Base-by-base conservation (phyloP, 23 tunicate species). In the Clavelina lepadiformis region DNA sequence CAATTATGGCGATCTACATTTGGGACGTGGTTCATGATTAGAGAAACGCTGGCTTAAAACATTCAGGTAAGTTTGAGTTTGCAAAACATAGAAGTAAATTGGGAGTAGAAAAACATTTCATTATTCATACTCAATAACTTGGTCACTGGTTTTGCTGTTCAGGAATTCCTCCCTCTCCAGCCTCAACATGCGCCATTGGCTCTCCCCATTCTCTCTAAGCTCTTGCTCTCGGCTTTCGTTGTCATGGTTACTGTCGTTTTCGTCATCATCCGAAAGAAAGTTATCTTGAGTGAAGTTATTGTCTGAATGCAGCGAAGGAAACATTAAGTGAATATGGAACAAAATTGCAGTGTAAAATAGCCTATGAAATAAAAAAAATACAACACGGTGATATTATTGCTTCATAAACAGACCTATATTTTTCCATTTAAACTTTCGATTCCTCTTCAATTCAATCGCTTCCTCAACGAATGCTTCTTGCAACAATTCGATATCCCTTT, bases 401-500 rank as follows among this genome's bases (percentile, higher is more conserved):
- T n/a, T n/a, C n/a, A n/a, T n/a, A 41, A 15, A 41, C 45, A 72
- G 55, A 81, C 85, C 89, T 19, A 71, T 70, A 56, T 89, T 81
- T 70, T 81, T 89, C 97, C 97, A 89, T 33, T 83, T 34, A 54
- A 89, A 89, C 56, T 78, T 77, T 32, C 97, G 65, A 19, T 81
- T 85, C 36, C 97, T 61, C 29, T 69, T 58, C n/a, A 54, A 58
- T 34, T 85, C 77, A 26, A 64, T 72, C 24, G 58, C 65, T 35
- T 85, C 97, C 8, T 82, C 87, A 32, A 81, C 62, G 51, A 89
- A 81, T 29, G 97, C 97, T 75, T 89, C 97, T 68, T 89, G 89
- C n/a, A 89, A 59, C 11, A 89, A 62, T 6, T 89, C 89, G 31
- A 89, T 81, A 28, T 81, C 68, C 36, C 78, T 50, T 38, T 81